phyloP scores from a whole-genome alignment of 2,113 vertebrate genomes.

The Laticauda laticaudata region DNA sequence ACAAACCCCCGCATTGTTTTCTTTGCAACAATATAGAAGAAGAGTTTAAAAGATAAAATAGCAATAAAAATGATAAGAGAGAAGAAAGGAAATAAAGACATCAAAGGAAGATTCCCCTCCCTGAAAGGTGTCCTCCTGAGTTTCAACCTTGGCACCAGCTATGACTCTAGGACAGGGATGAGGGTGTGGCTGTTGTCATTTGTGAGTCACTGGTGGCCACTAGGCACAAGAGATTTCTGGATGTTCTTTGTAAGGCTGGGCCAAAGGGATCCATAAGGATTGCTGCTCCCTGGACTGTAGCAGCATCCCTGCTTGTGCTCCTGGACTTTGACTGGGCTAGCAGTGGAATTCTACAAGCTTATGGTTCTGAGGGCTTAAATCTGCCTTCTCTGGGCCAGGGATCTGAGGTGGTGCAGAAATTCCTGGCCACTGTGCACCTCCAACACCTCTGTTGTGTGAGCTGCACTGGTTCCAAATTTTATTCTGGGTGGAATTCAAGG shows the following conservation, averaged over 20 bases:
- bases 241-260: background rate
- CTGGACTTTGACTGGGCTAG: background rate
- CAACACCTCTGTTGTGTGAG: background rate
- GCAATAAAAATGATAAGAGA: background rate
- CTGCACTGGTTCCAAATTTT: background rate
- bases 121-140: background rate
- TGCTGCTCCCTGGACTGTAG: background rate
- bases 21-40: background rate
- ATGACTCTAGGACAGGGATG: background rate
- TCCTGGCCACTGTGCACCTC: background rate
- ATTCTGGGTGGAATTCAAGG: background rate
- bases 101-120: background rate
- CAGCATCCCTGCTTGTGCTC: background rate
- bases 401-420: background rate
- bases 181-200: background rate
- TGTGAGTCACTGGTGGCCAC: background rate
- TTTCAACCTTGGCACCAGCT: background rate
- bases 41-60: background rate
- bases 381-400: background rate
- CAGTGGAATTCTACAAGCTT: background rate
- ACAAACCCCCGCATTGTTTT: background rate
- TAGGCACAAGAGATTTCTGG: background rate
- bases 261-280: background rate
- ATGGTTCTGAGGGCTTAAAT: background rate
- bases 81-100: background rate